Percentiles rank a stretch among this genome's conserved stretches.
Conservation (phyloP, 2,888 invertebrate genomes). For the Syritta pipiens region DNA sequence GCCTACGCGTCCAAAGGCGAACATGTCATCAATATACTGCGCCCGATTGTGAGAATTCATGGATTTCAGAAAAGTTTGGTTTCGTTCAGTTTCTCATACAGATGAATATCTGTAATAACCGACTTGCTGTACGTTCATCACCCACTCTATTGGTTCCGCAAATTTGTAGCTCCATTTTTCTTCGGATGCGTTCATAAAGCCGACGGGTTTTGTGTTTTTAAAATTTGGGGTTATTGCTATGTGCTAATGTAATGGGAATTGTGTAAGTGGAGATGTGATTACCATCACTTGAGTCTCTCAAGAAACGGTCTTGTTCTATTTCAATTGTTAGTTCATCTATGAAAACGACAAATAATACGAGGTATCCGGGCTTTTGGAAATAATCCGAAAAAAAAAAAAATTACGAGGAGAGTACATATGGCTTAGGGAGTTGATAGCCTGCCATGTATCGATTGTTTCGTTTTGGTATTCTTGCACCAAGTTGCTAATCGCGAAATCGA, state of each 20-base stretch:
- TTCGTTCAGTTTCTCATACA: constrained; percentile 81
- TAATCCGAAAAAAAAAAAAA: too few species aligned
- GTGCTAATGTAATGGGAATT: background rate
- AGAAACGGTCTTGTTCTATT: too few species aligned
- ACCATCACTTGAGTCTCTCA: background rate
- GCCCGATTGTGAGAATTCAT: constrained; percentile 86
- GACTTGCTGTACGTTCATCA: constrained; percentile 83
- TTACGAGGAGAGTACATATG: too few species aligned
- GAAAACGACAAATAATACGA: too few species aligned
- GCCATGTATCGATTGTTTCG: too few species aligned
- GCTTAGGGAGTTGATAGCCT: too few species aligned
- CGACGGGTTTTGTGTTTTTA: background rate
- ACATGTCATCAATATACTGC: constrained; percentile 89
- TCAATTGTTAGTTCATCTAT: too few species aligned
- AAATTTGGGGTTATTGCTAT: background rate
- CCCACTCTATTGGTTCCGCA: constrained; percentile 79
- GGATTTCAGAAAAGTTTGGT: constrained; percentile 80
- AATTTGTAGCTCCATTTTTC: background rate
- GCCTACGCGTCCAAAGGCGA: constrained; percentile 87
- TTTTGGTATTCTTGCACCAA: too few species aligned
- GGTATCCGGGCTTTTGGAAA: too few species aligned
- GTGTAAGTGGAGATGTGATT: background rate
- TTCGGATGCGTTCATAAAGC: background rate
- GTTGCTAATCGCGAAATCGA: too few species aligned
- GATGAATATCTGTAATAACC: constrained; percentile 82